Base-by-base conservation (phyloP, 2,888 invertebrate species). In the Leptothorax acervorum region DNA sequence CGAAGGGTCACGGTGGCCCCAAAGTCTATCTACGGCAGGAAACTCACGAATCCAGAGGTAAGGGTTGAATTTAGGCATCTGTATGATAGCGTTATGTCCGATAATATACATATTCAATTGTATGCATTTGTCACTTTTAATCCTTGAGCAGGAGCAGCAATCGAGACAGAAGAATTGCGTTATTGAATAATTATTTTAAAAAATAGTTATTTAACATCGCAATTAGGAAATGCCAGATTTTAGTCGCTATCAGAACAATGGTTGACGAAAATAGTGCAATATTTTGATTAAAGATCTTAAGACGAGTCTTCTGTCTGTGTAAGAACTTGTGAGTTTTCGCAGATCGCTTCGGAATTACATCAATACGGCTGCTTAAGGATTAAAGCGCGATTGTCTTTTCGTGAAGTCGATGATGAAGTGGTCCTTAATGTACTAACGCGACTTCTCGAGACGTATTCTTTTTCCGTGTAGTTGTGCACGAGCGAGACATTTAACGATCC, bases 381-480 rank as follows among this genome's bases (percentile, higher is more conserved):
- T 81, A 71, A 81, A 81, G 39, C 42, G 35, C 45, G 23, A 60
- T 55, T 60, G 45, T 60, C 35, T 79, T n/a, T 31, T 66, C 28
- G 9, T 73, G 39, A 73, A 73, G 35, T 48, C 39, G 18, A 60
- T 31, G 39, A 11, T 18, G 35, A 48, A 35, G 71, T 15, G 68
- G 1, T 71, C 18, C 18, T 39, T 23, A 23, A 78, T 57, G 42
- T 53, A 76, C 9, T 63, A n/a, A 51, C 28, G 48, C 23, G 57
- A 57, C 39, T 71, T 71, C 35, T 60, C 23, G 42, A 68, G 71
- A 83, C 48, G 79, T 86, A 74, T 68, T 55, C 65, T 82, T 73
- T 85, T 74, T 87, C 71, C 75, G 31, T 85, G 68, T 89, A 87
- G 74, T 62, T 79, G 74, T 84, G 83, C 86, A 89, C 86, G 76